Base-by-base conservation (phyloP, 1,140 invertebrate genomes). In the Zaprionus capensis region DNA sequence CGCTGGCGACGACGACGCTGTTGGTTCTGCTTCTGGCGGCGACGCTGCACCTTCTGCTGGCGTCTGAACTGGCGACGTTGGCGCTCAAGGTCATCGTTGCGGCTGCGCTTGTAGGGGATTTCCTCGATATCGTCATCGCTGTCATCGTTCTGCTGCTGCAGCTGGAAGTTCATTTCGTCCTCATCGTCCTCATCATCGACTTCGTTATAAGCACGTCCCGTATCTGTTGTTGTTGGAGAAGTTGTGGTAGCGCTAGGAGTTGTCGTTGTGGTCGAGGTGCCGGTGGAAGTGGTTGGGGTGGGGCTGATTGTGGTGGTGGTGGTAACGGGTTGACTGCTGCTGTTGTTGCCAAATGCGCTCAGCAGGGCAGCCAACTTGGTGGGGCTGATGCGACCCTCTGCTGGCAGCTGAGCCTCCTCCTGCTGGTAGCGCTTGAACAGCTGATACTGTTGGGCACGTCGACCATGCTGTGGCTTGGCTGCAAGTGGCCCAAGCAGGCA, bases 1-100 rank as follows among this genome's bases (percentile, higher is more conserved):
- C 70, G 80, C 69, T 88, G 75, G 36, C 79, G 86, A 56, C 81
- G 86, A 55, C 82, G 82, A 22, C 76, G 82, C 55, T 65, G 55
- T 15, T 66, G 28, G 11, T 41, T 55, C 63, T 72, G 55, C 53
- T 82, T 79, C 70, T 78, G 76, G 67, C 67, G 87, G 22, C 80
- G 81, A 51, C 72, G 69, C 64, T 82, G 76, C 26, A 46, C 17
- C 34, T 78, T 74, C 62, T 79, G 77, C 55, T 69, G 61, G 51
- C 79, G 79, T 49, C 57, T 69, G 56, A 55, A 76, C 59, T 81
- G 91, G 31, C 69, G 80, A 44, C 63, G 78, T 2, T 71, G 86
- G 7, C 73, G 80, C 7, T 17, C 44, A 28, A 80, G 66, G 20
- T 72, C 67, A 2, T 59, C 75, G 5, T 69, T 14, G 53, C 62